phyloP scores from a whole-genome alignment of 2,888 invertebrate species.

The Caenorhabditis sp. region DNA sequence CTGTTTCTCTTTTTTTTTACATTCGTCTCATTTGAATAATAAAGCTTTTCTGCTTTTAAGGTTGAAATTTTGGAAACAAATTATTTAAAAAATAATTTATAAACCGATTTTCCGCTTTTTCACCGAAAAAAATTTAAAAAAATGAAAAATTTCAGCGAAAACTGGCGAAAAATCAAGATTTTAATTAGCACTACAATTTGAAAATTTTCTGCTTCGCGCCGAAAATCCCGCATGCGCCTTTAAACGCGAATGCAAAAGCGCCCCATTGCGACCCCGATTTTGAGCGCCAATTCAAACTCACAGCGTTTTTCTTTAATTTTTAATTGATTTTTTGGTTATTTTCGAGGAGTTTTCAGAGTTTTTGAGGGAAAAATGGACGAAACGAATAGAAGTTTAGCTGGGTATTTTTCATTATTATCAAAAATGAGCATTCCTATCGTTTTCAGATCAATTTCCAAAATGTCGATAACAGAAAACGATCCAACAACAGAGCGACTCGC shows the following conservation, averaged over 20 bases:
- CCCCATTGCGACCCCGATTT: neutral
- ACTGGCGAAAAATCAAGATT: no score
- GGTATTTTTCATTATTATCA: neutral
- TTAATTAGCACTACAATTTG: no score
- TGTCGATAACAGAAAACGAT: conserved; percentile 1
- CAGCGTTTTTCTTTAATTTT: neutral
- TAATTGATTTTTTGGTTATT: neutral
- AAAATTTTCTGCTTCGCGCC: neutral
- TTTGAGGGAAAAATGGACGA: conserved; percentile 22
- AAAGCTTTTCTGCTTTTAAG: no score
- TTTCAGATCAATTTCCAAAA: conserved; percentile 6
- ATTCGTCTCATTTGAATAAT: no score
- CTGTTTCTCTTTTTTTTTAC: conserved; percentile 2
- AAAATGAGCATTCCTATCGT: neutral
- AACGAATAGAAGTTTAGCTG: conserved; percentile 5
- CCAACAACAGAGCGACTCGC: conserved; percentile 19
- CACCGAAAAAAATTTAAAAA: no score
- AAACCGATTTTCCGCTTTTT: no score
- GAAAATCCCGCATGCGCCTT: no score
- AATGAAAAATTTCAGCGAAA: no score
- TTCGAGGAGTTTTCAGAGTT: no score
- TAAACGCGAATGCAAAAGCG: no score
- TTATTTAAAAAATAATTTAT: no score
- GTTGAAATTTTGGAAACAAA: no score
- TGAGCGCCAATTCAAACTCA: conserved; percentile 5